Base-by-base conservation (phyloP, 2,113 vertebrate genomes). In the Triplophysa rosa region DNA sequence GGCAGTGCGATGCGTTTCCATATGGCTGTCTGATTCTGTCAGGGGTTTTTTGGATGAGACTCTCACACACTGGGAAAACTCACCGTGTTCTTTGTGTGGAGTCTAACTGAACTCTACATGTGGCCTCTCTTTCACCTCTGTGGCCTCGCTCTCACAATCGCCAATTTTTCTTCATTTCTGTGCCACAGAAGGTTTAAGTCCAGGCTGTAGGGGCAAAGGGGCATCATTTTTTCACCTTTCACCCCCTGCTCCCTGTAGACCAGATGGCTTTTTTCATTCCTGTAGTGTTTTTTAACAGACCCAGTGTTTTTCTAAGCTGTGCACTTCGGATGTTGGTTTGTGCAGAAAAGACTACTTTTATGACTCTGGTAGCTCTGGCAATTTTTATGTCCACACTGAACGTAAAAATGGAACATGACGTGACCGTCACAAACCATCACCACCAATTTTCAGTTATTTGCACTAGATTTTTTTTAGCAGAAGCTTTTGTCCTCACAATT, bases 1-100 rank as follows among this genome's bases (percentile, higher is more conserved):
- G 78, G 65, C 33, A 45, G 67, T 72, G 79, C 67, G 63, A 67
- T 73, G 69, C 23, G 37, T 83, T 58, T 81, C 82, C 73, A 67
- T 84, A 67, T 69, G 81, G 52, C 69, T 67, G 68, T 68, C 68
- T 78, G 67, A 81, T 80, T 63, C 47, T 45, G n/a, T 63, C 72
- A 67, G 52, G 33, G 64, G 59, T 21, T 80, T 62, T 33, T 65
- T 71, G 23, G 37, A 21, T n/a, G 54, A 16, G 52, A 67, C 2
- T 37, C 56, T 40, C 40, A 58, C 64, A 54, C 16, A 63, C 26
- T 9, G 17, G 54, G n/a, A 33, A 79, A 58, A 26, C 72, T 68
- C 45, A 16, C 52, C 33, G 10, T 66, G 63, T 77, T 10, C 40
- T 63, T 63, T 49, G 17, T 29, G 37, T 63, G 26, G 23, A 42